Base-by-base conservation (phyloP, 2,888 invertebrate species). In the Monoplex corrugatus region DNA sequence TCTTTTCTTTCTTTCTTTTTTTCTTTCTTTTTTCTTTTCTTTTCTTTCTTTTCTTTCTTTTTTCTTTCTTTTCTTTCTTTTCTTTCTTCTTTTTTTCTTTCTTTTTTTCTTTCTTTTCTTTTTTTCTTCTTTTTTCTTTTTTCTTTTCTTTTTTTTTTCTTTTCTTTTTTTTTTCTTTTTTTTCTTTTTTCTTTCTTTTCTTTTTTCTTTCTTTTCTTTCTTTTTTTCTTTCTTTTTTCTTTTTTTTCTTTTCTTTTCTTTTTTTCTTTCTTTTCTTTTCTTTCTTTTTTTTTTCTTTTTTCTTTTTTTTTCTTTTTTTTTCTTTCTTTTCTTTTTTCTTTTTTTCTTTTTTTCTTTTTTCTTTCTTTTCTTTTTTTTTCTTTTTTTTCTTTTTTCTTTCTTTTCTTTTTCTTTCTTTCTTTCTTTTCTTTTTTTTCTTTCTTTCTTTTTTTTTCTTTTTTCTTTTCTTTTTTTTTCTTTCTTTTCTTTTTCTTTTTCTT, bases 191-290 rank as follows among this genome's bases (percentile, higher is more conserved):
- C 75, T 38, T 10, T 72, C n/a, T 72, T 2, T 72, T 32, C 32
- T 2, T 72, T 32, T 72, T 2, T 72, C 68, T 72, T 2, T 72
- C 68, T 72, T 2, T 68, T 5, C 8, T 72, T 1, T n/a, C n/a
- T 72, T 8, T 72, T 32, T 72, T 8, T 72, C n/a, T 72, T 1
- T 72, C 68, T 68, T 3, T 23, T n/a, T 68, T 3, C 28, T n/a
- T 68, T n/a, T 68, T n/a, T 68, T n/a, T 68, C 68, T 68, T n/a
- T 68, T n/a, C 28, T n/a, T 68, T n/a, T 68, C 68, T 68, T n/a
- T 68, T 28, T 23, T n/a, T 68, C 68, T 68, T n/a, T 68, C 68
- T 68, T n/a, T 68, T n/a, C 5, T 28, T 23, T 28, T 23, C 23
- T 23, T 28, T 23, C 23, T 23, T 28, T 23, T 68, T 23, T 68